Evolutionary conservation across 1,140 invertebrate species (phyloP), one percentile per base, ranked within the genome.

Genomic region (Pectinophora gossypiella): DNA sequence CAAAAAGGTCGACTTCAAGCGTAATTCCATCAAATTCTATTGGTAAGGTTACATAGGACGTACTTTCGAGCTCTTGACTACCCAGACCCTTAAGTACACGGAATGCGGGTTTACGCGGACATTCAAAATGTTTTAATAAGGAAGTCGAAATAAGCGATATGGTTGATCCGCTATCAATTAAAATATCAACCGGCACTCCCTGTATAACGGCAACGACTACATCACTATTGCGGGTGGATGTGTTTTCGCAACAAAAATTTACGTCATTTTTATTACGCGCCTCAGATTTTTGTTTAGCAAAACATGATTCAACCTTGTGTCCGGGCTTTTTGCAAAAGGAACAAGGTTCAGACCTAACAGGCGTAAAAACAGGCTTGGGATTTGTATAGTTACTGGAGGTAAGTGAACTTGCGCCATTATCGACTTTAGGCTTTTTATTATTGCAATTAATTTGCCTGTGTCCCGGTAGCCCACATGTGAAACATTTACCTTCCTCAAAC

Each of bases 231-330:
- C 9, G 27, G 42, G 22, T 15, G 22, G 35, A 44, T 48, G 44
- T 23, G 44, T 52, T 47, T 51, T 55, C n/a, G 38, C 48, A 19
- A 18, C 21, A 45, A 55, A 48, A 50, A 15, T 50, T 50, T 4
- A 50, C 48, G 22, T 50, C 16, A 27, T 43, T 27, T 42, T 44
- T 46, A 18, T 53, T 53, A 15, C 42, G 51, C 23, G 27, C 2
- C 19, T 46, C 51, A 1, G 51, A 45, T 20, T 40, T 53, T 21
- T 21, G 9, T 36, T 53, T 53, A 15, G 51, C 51, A 53, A 53
- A 53, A 42, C 51, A 53, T 5, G 32, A 20, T 6, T 46, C 51
- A 15, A 53, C 27, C 13, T 46, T 45, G 16, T 52, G 50, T 18
- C 50, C 50, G 1, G 22, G 42, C 16, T 52, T 52, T 21, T 52